Base-by-base conservation (phyloP, 2,797 vertebrate species). In the Caiman crocodilus region DNA sequence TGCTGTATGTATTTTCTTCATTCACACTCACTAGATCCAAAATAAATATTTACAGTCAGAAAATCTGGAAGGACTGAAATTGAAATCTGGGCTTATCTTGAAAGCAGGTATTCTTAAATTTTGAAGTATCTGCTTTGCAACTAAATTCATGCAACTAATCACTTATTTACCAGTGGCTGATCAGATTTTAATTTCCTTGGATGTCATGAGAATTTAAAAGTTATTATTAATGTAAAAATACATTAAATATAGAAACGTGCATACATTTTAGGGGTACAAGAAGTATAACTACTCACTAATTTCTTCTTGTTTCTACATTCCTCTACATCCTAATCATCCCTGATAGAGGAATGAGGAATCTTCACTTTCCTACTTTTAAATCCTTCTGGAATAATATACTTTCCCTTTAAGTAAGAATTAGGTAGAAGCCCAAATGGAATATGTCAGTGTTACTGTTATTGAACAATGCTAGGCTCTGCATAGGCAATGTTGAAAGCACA, bases 401-500 rank as follows among this genome's bases (percentile, higher is more conserved):
- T 50, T 50, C 42, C 42, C 14, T 85, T 57, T 55, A 67, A 28
- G 42, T 3, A 55, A 59, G 60, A 84, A 67, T 50, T 73, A 77
- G 75, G 28, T 77, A 82, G 74, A 69, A 84, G 30, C 79, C 55
- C 78, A 11, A 9, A 2, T 90, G 79, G 58, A 85, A 84, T 77
- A 87, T 77, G 58, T 30, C 28, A 11, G 58, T 60, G 15, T 0
- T 1, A 58, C 56, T 57, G 83, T 35, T 78, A 5, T 42, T 21
- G 76, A 71, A 59, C 63, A 26, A 5, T 7, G 5, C 50, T 42
- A 50, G 60, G 60, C 57, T n/a, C 57, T 63, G 50, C 14, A 21
- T 91, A 93, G 84, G 81, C 10, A 14, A n/a, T 67, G 77, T 89
- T 91, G 90, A 17, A 80, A 75, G 15, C 77, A 67, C 21, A 10